phyloP scores from a whole-genome alignment of 2,888 invertebrate genomes.

The Tholera decimalis region DNA sequence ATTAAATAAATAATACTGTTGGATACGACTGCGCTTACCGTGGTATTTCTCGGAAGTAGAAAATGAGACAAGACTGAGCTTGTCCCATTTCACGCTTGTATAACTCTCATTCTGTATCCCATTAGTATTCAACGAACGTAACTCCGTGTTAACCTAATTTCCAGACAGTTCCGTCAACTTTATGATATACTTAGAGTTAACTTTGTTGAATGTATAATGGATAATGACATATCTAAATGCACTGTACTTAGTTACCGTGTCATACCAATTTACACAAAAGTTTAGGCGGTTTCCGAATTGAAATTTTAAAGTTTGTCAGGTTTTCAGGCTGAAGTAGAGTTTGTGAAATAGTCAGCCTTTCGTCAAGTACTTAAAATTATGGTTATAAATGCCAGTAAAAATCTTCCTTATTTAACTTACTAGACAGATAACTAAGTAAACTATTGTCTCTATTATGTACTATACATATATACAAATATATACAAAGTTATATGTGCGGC shows the following conservation, averaged over 20 bases:
- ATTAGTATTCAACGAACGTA: constrained; percentile 42
- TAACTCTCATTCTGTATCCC: constrained; percentile 2
- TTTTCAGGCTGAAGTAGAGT: no score
- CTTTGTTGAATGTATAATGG: constrained; percentile 2
- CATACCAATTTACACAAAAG: background rate
- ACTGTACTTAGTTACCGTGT: background rate
- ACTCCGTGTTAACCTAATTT: constrained; percentile 41
- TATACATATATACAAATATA: no score
- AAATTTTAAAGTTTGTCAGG: no score
- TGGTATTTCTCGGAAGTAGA: constrained; percentile 14
- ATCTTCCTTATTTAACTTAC: background rate
- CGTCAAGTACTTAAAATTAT: no score
- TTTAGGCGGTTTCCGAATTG: background rate
- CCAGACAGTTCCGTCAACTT: constrained; percentile 30
- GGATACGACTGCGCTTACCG: no score
- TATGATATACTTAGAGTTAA: constrained; percentile 5
- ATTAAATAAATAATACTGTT: no score
- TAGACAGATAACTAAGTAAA: constrained; percentile 30
- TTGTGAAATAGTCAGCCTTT: no score
- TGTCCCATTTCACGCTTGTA: constrained; percentile 26
- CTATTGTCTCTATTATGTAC: constrained; percentile 6
- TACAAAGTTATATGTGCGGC: no score
- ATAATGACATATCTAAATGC: constrained; percentile 15
- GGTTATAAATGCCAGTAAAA: constrained; percentile 4
- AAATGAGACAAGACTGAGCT: constrained; percentile 20